Percentiles rank a stretch among this genome's conserved stretches.
Conservation (phyloP, 2,888 invertebrate genomes). For the Serrognathus titanus region DNA sequence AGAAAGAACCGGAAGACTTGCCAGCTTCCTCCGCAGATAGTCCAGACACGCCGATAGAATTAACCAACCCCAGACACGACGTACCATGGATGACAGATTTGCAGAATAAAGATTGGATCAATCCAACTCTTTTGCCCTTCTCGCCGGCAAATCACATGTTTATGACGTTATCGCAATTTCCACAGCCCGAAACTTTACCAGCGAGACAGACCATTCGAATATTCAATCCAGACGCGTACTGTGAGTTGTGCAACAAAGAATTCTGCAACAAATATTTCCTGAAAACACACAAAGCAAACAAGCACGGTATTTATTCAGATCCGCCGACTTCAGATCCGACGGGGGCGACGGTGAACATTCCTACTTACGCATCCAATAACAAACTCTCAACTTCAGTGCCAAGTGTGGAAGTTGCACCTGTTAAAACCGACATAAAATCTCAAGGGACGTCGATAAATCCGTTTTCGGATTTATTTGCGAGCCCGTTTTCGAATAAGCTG, state of each 20-base stretch:
- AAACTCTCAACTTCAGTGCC: constrained; percentile 43
- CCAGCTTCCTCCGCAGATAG: constrained; percentile 18
- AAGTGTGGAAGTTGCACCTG: constrained; percentile 36
- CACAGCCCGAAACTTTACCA: constrained; percentile 41
- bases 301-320: constrained; percentile 82
- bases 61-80: constrained; percentile 34
- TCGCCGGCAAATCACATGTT: constrained; percentile 41
- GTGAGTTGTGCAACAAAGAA: constrained; percentile 96
- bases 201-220: constrained; percentile 69
- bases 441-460: constrained; percentile 38
- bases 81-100: constrained; percentile 45
- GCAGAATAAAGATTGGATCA: constrained; percentile 46
- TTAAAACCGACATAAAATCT: constrained; percentile 37
- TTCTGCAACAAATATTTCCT: constrained; percentile 98
- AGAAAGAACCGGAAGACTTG: constrained; percentile 42
- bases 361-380: constrained; percentile 39
- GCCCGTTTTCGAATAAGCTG: constrained; percentile 60
- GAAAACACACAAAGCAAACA: constrained; percentile 96
- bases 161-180: constrained; percentile 47
- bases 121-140: constrained; percentile 47
- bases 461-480: constrained; percentile 69
- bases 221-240: constrained; percentile 96
- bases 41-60: constrained; percentile 37
- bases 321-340: constrained; percentile 31
- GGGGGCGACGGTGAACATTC: constrained; percentile 35